Evolutionary conservation across 2,888 invertebrate genomes (phyloP), one percentile per base, ranked within the genome.

Genomic region (Cheilosia impressa): DNA sequence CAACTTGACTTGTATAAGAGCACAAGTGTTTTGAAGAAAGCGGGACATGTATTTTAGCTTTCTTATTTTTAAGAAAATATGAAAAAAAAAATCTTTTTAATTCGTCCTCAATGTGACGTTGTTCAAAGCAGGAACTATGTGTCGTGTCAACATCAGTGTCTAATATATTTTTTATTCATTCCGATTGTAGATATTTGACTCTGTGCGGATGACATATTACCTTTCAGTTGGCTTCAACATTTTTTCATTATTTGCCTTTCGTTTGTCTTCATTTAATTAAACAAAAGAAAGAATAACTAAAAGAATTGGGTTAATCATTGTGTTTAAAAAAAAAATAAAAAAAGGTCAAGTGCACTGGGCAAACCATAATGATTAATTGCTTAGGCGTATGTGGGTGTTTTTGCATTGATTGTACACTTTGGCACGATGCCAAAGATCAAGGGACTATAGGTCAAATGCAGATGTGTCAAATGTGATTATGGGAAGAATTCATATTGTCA

Each of bases 371-470:
- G 69, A 71, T 65, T 52, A 60, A 79, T 78, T 50, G 69, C 57
- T 58, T 15, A 13, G 45, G 47, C 45, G 4, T 13, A 58, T 50
- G 45, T 60, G 45, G 13, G 24, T 1, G 24, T 76, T 53, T 53
- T 65, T 76, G 58, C 52, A 65, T 47, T 76, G 69, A 69, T 75
- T 41, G 38, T 24, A 47, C 55, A 24, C 1, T 6, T 38, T 75
- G 65, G 65, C 72, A 53, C 6, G n/a, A 17, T 60, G 79, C 84
- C 69, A 84, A 55, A 72, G 84, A 75, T 84, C 79, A 79, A 75
- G 31, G 22, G 52, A 53, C 53, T 41, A 76, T 62, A 76, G 84
- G 84, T 84, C 79, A 76, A 17, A 34, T 79, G 63, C 71, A 71
- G 60, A 76, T 68, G 65, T 66, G 34, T 47, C n/a, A 10, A 60